Conservation (phyloP, 2,797 vertebrate genomes). For the Megaceryle alcyon region DNA sequence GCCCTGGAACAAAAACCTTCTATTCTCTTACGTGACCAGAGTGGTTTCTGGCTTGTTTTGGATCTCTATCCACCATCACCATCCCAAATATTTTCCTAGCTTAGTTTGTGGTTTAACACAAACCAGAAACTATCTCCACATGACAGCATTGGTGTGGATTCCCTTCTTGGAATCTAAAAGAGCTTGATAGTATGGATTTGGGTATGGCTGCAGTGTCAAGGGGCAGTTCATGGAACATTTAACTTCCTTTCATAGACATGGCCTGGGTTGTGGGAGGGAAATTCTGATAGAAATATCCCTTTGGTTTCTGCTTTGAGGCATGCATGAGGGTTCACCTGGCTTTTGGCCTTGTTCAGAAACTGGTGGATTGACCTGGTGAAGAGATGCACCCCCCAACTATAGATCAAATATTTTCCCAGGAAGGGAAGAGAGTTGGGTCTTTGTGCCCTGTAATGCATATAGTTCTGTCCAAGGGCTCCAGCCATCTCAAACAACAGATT, state of each 20-base stretch:
- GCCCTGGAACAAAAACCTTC: not conserved
- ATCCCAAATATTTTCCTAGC: not conserved
- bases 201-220: not conserved
- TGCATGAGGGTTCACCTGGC: not conserved
- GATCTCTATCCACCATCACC: not conserved
- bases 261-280: not conserved
- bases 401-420: not conserved
- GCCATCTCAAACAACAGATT: not conserved
- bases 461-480: not conserved
- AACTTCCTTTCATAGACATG: not conserved
- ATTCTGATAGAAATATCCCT: not conserved
- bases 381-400: not conserved
- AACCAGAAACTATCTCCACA: not conserved
- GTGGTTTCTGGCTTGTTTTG: not conserved
- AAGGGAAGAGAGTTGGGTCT: not conserved
- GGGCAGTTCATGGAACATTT: not conserved
- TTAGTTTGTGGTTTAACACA: not conserved
- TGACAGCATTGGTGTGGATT: not conserved
- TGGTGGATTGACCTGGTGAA: not conserved
- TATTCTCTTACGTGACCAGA: not conserved
- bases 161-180: not conserved
- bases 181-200: not conserved
- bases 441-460: rapidly evolving
- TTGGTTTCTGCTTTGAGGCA: not conserved
- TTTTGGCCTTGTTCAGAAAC: not conserved